Conservation (phyloP, 1,140 invertebrate species). For the Cydia splendana region DNA sequence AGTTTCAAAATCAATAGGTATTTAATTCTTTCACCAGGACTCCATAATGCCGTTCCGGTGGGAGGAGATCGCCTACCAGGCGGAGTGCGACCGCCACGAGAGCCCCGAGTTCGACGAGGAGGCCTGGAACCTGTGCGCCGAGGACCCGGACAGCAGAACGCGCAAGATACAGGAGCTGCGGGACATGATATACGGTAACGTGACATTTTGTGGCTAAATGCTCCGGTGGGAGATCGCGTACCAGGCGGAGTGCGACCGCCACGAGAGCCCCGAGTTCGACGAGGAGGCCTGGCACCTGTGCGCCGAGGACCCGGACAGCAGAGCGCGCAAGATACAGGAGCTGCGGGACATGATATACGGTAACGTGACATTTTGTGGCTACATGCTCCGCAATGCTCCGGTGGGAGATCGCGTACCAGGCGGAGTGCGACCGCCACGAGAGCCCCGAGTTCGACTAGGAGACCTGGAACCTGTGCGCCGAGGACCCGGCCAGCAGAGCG, state of each 20-base stretch:
- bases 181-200: conserved; percentile 61
- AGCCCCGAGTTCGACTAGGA: conserved; percentile 61
- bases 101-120: conserved; percentile 61
- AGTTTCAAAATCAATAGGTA: no score
- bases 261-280: conserved; percentile 60
- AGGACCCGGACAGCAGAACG: conserved; percentile 47
- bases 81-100: conserved; percentile 60
- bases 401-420: conserved; percentile 60
- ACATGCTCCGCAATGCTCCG: background rate
- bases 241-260: conserved; percentile 60
- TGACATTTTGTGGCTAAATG: no score
- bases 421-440: conserved; percentile 60
- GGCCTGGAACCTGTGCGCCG: conserved; percentile 55
- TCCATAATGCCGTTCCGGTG: conserved; percentile 44
- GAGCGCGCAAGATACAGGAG: conserved; percentile 49
- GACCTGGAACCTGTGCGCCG: conserved; percentile 55
- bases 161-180: conserved; percentile 56
- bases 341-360: conserved; percentile 63
- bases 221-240: conserved; percentile 54
- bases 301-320: conserved; percentile 51
- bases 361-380: conserved; percentile 35
- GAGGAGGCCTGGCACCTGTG: conserved; percentile 57
- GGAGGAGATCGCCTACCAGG: conserved; percentile 62
- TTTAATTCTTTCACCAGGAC: conserved; percentile 33
- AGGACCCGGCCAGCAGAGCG: conserved; percentile 47